These are phyloP conservation scores for fruit fly (Drosophila melanogaster) DNA, from an alignment of 1,140 invertebrate species.

Conservation along the genomic window Release_6_plus_ISO1_MT NT_037436.4:18305001-18305500, in stretches of 20 bases:
- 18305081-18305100: too few relatives aligned
- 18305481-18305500: constrained; percentile 70
- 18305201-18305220: background rate
- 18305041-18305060: too few relatives aligned
- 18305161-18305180: too few relatives aligned
- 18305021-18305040: too few relatives aligned
- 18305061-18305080: too few relatives aligned
- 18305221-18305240: background rate
- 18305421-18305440: constrained; percentile 52
- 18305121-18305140: too few relatives aligned
- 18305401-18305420: constrained; percentile 44
- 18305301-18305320: constrained; percentile 2
- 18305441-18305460: constrained; percentile 19
- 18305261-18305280: background rate
- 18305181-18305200: background rate
- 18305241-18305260: constrained; percentile 32
- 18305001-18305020: background rate
- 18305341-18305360: constrained; percentile 25
- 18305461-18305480: constrained; percentile 64
- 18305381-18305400: constrained; percentile 56
- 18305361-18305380: constrained; percentile 63
- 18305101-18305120: too few relatives aligned
- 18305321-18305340: constrained; percentile 63
- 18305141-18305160: too few relatives aligned
- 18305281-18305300: background rate